These are phyloP conservation scores for Gallinago nigripennis DNA, from an alignment of 2,797 vertebrate genomes.

Conservation along the genomic window DNA sequence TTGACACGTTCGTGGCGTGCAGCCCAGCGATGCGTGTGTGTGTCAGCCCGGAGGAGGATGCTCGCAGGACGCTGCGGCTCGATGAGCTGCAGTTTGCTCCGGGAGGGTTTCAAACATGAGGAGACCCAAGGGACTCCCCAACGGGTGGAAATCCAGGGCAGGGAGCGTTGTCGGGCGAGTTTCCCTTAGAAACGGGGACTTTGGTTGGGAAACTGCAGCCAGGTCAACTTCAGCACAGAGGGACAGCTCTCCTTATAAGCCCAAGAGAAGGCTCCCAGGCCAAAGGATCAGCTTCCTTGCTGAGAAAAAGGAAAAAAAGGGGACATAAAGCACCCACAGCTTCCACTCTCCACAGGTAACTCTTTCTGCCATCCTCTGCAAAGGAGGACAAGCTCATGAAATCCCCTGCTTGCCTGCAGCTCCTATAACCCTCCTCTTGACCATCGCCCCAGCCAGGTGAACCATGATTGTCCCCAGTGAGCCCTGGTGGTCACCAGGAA, in stretches of 20 bases:
- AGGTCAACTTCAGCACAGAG: neutral
- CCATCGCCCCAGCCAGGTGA: fast-evolving
- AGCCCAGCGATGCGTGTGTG: neutral
- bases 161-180: neutral
- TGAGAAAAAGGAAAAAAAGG: neutral
- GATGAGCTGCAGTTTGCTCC: neutral
- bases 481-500: neutral
- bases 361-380: neutral
- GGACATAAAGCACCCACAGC: neutral
- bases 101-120: neutral
- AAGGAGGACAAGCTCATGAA: neutral
- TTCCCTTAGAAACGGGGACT: neutral
- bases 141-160: neutral
- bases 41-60: fast-evolving
- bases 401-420: neutral
- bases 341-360: neutral
- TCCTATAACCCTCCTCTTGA: fast-evolving
- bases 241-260: neutral
- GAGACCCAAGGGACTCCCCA: neutral
- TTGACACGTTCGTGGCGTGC: fast-evolving
- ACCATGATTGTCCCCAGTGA: neutral
- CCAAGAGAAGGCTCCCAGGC: neutral
- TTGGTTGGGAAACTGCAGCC: neutral
- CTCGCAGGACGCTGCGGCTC: neutral
- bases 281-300: neutral